A percentile compares a stretch with the other conserved stretches of the same genome.
These are phyloP conservation scores for Hesperia comma DNA, from an alignment of 2,888 invertebrate genomes.

Conservation along the genomic window DNA sequence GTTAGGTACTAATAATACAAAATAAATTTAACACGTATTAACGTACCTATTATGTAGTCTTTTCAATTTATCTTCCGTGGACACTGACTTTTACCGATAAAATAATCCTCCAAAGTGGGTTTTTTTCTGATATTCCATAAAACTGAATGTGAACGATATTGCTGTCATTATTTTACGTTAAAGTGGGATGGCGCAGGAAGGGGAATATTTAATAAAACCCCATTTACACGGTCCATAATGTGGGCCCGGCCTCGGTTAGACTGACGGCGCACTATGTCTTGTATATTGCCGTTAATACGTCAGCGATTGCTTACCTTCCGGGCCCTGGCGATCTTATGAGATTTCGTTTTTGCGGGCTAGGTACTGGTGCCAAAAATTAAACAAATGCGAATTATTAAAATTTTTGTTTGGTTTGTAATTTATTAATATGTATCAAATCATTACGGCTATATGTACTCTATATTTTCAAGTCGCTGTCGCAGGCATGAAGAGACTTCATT, in stretches of 20 bases:
- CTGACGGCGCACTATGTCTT: constrained; percentile 59
- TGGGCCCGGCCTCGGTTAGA: constrained; percentile 42
- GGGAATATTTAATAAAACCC: constrained; percentile 43
- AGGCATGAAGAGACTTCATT: too few relatives aligned
- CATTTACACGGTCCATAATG: constrained; percentile 41
- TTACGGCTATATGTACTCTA: too few relatives aligned
- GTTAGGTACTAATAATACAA: too few relatives aligned
- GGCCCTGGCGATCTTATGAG: constrained; percentile 48
- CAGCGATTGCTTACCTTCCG: constrained; percentile 62
- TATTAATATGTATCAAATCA: too few relatives aligned
- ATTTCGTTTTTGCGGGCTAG: background rate
- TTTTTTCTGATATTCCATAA: constrained; percentile 22
- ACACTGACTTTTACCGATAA: too few relatives aligned
- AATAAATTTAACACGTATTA: too few relatives aligned
- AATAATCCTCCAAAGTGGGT: background rate
- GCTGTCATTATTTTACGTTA: constrained; percentile 36
- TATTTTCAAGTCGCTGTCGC: too few relatives aligned
- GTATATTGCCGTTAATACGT: constrained; percentile 69
- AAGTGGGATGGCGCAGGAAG: constrained; percentile 33
- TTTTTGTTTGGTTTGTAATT: too few relatives aligned
- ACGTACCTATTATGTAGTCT: too few relatives aligned
- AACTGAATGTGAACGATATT: constrained; percentile 31
- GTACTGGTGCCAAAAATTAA: background rate
- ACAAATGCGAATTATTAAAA: too few relatives aligned
- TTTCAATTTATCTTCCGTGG: too few relatives aligned